Base-by-base conservation (phyloP, 2,797 vertebrate species). In the Acomys russatus region DNA sequence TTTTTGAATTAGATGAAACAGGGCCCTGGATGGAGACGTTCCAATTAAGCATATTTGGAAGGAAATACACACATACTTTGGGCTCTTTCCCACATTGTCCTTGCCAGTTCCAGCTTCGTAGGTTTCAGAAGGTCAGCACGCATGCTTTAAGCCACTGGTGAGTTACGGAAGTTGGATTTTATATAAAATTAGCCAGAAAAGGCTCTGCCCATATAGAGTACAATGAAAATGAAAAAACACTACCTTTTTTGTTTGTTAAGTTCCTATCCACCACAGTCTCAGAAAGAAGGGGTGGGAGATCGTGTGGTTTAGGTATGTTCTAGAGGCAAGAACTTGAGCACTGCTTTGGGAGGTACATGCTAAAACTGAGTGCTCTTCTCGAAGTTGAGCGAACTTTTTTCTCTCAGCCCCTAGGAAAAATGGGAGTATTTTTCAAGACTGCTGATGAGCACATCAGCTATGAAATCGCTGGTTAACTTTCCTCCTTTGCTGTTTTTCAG, bases 1-100 rank as follows among this genome's bases (percentile, higher is more conserved):
- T 92, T 97, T 97, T 93, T 97, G 94, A 97, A 97, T 97, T 88
- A 95, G 89, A 95, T 92, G 95, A 97, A 97, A 90, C 93, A 95
- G 95, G 90, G 83, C 54, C 12, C 91, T 95, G 91, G 85, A 61
- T 87, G 59, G 83, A 95, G 59, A 94, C 59, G 84, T 71, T 90
- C 92, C 92, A 97, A 98, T 97, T 97, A 98, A 96, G 92, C 77
- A 49, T 86, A 74, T 95, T 97, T 97, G 89, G 87, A 91, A 95
- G 80, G 56, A 74, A 90, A 92, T 94, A 97, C 82, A 54, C 86
- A 87, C 87, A 44, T 61, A 83, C 92, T 96, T 83, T 90, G 59
- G 93, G 73, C 59, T 92, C 83, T 90, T 79, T 90, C 70, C 51
- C 35, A 68, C 76, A 66, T 73, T 30, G 68, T 84, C 76, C 49